Base-by-base conservation (phyloP, 2,113 vertebrate species). In the Thinocorus orbignyianus region DNA sequence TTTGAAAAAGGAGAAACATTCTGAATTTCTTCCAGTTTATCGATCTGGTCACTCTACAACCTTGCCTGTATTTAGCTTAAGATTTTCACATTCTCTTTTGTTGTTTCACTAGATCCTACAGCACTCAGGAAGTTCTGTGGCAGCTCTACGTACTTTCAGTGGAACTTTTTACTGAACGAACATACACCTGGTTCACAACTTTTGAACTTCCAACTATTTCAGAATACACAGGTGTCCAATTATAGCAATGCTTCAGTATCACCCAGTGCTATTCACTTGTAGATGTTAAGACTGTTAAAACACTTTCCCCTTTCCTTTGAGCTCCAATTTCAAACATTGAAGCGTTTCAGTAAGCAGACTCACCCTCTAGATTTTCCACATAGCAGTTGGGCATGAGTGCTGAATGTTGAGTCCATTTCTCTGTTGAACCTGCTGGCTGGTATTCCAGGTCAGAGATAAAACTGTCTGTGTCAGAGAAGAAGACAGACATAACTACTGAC, bases 401-500 rank as follows among this genome's bases (percentile, higher is more conserved):
- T 98, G 98, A 98, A 72, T 98, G 98, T 95, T 96, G 97, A 97
- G 97, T 98, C 98, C 98, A 98, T 97, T 98, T 98, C 97, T 98
- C 97, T 98, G 98, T 96, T 98, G 98, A 98, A 98, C 97, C 98
- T 98, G 98, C 97, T 96, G 97, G 97, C 96, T 97, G 97, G 97
- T 98, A 98, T 98, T 98, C 98, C 97, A 98, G 98, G 98, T 98
- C 97, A 98, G 96, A 98, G 94, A 98, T 97, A 98, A 98, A 98
- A 95, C 98, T 98, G 97, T 98, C 98, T 98, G 98, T 98, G 97
- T 98, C 98, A 98, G 98, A 98, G 98, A 98, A 98, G 98, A 98
- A 98, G 98, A 98, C 86, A 98, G 98, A 98, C 86, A 98, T 98
- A 97, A 98, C 98, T 98, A 98, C 98, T 97, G 96, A 97, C 98